These are phyloP conservation scores for Drosophila setifemur DNA, from an alignment of 1,140 invertebrate species.

Conservation along the genomic window DNA sequence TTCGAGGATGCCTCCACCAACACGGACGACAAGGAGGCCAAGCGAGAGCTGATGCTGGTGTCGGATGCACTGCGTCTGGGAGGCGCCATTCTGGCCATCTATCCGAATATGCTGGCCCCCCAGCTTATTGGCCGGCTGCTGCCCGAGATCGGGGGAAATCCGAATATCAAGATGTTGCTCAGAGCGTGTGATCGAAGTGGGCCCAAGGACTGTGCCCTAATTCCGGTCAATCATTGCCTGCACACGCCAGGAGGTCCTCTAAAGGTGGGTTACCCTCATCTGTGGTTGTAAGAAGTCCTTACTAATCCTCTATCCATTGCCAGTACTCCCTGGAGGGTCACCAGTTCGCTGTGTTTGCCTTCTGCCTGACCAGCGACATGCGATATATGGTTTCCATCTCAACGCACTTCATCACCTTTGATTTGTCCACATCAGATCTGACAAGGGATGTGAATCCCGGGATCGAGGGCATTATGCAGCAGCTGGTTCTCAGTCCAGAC, in stretches of 20 bases:
- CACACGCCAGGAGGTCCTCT: conserved; percentile 98
- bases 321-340: conserved; percentile 98
- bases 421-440: conserved; percentile 96
- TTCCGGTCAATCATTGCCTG: conserved; percentile 96
- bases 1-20: conserved; percentile 96
- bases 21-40: conserved; percentile 92
- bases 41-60: conserved; percentile 95
- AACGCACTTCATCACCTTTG: conserved; percentile 98
- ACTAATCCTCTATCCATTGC: not conserved
- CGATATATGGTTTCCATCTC: conserved; percentile 98
- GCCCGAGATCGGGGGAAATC: conserved; percentile 92
- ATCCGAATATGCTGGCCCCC: conserved; percentile 97
- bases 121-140: conserved; percentile 96
- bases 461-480: conserved; percentile 97
- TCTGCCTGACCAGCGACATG: conserved; percentile 94
- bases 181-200: conserved; percentile 95
- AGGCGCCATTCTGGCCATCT: conserved; percentile 93
- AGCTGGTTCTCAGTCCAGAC: conserved; percentile 95
- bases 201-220: conserved; percentile 92
- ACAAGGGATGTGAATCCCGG: conserved; percentile 95
- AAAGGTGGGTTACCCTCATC: too few species aligned
- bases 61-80: conserved; percentile 96
- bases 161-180: conserved; percentile 93
- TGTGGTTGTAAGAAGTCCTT: too few species aligned
- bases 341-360: conserved; percentile 98